Conservation (phyloP, 2,888 invertebrate genomes). For the Epicampocera succincta region DNA sequence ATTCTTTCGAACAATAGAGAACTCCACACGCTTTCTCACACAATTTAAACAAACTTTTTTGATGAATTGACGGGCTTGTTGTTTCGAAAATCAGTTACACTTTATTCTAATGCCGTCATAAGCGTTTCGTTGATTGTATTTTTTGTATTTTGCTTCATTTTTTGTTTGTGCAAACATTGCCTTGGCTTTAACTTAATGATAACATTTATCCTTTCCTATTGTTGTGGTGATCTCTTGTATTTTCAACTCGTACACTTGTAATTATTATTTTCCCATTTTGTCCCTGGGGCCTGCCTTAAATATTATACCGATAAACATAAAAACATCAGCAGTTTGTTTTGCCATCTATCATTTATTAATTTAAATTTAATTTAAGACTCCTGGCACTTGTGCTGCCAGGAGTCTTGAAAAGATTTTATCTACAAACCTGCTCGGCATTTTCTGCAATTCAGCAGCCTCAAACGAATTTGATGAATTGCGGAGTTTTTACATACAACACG, state of each 20-base stretch:
- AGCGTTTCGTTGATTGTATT: constrained; percentile 20
- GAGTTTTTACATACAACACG: constrained; percentile 75
- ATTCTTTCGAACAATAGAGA: constrained; percentile 18
- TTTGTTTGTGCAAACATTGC: constrained; percentile 57
- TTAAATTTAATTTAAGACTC: constrained; percentile 65
- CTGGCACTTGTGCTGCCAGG: constrained; percentile 11
- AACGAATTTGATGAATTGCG: constrained; percentile 74
- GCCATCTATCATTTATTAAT: constrained; percentile 68
- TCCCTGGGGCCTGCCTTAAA: constrained; percentile 9
- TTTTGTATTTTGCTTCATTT: too few relatives aligned
- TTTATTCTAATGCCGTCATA: constrained; percentile 66
- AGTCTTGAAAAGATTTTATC: neutral
- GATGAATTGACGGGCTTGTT: constrained; percentile 63
- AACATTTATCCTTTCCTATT: constrained; percentile 65
- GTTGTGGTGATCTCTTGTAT: constrained; percentile 31
- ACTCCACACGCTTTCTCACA: constrained; percentile 39
- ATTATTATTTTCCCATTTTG: constrained; percentile 26
- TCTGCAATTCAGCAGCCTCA: constrained; percentile 67
- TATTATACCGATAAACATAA: constrained; percentile 70
- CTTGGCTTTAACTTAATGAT: constrained; percentile 62
- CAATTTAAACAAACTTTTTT: constrained; percentile 40
- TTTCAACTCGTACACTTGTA: constrained; percentile 45
- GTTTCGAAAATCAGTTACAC: constrained; percentile 74
- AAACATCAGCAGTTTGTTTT: constrained; percentile 75
- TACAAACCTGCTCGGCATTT: neutral